Evolutionary conservation across 2,888 invertebrate genomes (phyloP), one percentile per base, ranked within the genome.

Genomic region (Osmoderma eremita): DNA sequence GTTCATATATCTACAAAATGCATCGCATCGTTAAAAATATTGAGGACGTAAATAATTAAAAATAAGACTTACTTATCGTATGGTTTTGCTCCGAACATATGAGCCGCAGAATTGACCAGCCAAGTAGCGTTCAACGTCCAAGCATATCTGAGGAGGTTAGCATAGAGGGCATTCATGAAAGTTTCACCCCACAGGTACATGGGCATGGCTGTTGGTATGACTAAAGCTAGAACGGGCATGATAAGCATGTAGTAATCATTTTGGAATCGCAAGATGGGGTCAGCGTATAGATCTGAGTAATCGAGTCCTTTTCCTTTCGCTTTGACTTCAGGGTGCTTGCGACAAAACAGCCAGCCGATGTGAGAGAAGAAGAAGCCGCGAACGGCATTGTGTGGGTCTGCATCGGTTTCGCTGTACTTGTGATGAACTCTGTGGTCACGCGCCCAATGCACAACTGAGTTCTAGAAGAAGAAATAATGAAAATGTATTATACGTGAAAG

Each of bases 341-440:
- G 88, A 56, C 91, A 83, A 85, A 96, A 86, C 72, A 97, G 84
- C 97, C 97, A 97, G 17, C 97, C 97, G 79, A 97, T 92, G 81
- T 97, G 97, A 0, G 95, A 91, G 83, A 97, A 97, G 85, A 97
- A 97, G 85, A 97, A 96, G 0, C 80, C 98, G 69, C 95, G 85
- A 38, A 86, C 86, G 0, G 93, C 90, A 78, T 95, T 95, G 80
- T 96, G 95, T 0, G 95, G 96, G 82, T 96, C 95, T 0, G 95
- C 95, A 77, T 95, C 88, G 0, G 94, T 94, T 76, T 93, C 93
- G 18, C 91, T 91, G 82, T 91, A 96, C 82, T 95, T 95, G 81
- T 96, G 96, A 81, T 96, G 95, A 3, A 93, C 94, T 72, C 92
- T 84, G 80, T 92, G 92, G 80, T 92, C 91, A 50, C 91, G 85